Conservation (phyloP, 2,113 vertebrate species). For the Poicephalus meyeri region DNA sequence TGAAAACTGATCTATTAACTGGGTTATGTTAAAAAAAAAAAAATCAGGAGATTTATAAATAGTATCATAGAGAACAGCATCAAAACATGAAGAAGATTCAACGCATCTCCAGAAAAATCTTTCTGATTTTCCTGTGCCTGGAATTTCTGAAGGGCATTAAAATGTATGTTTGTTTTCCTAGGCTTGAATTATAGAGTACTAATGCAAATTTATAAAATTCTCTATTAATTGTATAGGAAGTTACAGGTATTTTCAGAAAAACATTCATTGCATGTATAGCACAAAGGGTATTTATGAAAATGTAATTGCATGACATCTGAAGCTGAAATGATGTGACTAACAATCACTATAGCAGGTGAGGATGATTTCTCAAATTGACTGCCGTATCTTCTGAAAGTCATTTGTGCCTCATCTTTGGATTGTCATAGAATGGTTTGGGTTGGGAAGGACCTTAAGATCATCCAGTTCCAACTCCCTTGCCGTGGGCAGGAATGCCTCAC, state of each 20-base stretch:
- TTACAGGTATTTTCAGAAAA: background rate
- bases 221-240: background rate
- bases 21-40: background rate
- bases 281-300: background rate
- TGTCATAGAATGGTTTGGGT: background rate
- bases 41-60: background rate
- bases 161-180: background rate
- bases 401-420: background rate
- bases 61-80: background rate
- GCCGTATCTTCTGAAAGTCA: background rate
- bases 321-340: background rate
- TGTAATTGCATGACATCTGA: background rate
- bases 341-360: background rate
- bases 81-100: background rate
- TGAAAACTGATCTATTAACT: background rate
- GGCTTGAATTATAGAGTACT: background rate
- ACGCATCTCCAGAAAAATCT: background rate
- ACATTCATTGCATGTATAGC: background rate
- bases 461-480: background rate
- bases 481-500: background rate
- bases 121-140: background rate
- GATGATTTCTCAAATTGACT: constrained; percentile 11
- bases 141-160: background rate
- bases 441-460: background rate
- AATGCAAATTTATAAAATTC: background rate